phyloP scores from a whole-genome alignment of 2,888 invertebrate genomes.

The Eustalomyia histrio region DNA sequence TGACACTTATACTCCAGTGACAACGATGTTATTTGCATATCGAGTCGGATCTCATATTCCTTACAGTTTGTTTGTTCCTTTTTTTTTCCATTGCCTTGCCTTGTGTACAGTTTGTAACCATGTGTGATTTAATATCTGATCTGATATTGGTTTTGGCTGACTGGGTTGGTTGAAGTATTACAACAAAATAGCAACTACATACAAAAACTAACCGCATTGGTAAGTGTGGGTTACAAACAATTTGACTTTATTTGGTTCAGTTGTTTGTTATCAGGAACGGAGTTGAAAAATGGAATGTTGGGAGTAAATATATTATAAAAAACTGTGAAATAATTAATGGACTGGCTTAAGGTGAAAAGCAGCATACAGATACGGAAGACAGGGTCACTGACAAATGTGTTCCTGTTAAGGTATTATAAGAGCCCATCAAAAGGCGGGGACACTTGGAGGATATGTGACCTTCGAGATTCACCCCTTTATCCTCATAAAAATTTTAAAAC shows the following conservation, averaged over 20 bases:
- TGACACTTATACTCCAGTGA: constrained; percentile 63
- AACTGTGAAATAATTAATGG: too few relatives aligned
- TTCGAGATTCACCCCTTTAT: too few relatives aligned
- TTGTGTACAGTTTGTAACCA: constrained; percentile 11
- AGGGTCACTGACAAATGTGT: too few relatives aligned
- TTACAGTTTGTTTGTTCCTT: constrained; percentile 8
- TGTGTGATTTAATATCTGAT: constrained; percentile 65
- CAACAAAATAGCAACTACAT: constrained; percentile 32
- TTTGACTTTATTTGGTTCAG: too few relatives aligned
- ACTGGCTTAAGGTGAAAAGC: too few relatives aligned
- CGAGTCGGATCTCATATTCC: constrained; percentile 61
- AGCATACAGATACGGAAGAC: too few relatives aligned
- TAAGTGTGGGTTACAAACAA: constrained; percentile 59
- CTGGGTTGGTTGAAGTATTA: constrained; percentile 41
- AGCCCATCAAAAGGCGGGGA: too few relatives aligned
- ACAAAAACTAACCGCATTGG: constrained; percentile 33
- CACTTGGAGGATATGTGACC: too few relatives aligned
- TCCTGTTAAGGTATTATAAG: too few relatives aligned
- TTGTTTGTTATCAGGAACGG: constrained; percentile 39
- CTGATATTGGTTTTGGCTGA: constrained; percentile 60
- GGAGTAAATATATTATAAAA: too few relatives aligned
- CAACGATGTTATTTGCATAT: constrained; percentile 65
- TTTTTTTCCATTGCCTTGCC: constrained; percentile 15
- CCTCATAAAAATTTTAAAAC: too few relatives aligned
- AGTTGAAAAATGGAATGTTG: background rate